phyloP scores from a whole-genome alignment of 2,888 invertebrate species.

The Bhutanitis thaidina region DNA sequence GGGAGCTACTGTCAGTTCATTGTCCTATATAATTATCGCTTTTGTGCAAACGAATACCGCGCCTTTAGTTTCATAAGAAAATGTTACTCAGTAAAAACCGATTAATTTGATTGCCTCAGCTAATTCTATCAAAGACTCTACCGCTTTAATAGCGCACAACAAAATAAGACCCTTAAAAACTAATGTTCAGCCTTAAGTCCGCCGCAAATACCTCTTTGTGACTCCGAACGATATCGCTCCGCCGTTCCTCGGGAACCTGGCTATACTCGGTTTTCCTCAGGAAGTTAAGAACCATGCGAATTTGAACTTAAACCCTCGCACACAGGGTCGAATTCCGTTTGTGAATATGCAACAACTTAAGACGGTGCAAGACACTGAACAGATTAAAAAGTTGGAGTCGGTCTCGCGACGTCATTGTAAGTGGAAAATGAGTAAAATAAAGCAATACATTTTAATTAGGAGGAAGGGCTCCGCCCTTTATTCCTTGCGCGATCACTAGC shows the following conservation, averaged over 20 bases:
- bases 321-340: slow-evolving; percentile 29
- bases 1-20: background rate
- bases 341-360: slow-evolving; percentile 35
- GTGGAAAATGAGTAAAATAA: slow-evolving; percentile 80
- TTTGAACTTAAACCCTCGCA: slow-evolving; percentile 22
- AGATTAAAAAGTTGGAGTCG: slow-evolving; percentile 79
- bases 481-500: slow-evolving; percentile 75
- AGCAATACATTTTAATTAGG: slow-evolving; percentile 80
- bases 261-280: slow-evolving; percentile 52
- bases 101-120: slow-evolving; percentile 72
- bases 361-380: slow-evolving; percentile 56
- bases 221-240: slow-evolving; percentile 58
- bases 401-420: slow-evolving; percentile 76
- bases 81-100: slow-evolving; percentile 35
- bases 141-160: slow-evolving; percentile 71
- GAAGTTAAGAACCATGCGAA: slow-evolving; percentile 22
- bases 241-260: slow-evolving; percentile 53
- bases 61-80: slow-evolving; percentile 8
- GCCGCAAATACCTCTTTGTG: slow-evolving; percentile 78
- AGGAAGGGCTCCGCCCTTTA: slow-evolving; percentile 74
- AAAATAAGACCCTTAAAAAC: slow-evolving; percentile 79
- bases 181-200: slow-evolving; percentile 76
- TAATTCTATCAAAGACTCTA: slow-evolving; percentile 74
- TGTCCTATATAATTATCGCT: background rate
- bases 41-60: background rate